phyloP scores from a whole-genome alignment of 2,113 vertebrate genomes.

The Chlamydotis undulata region DNA sequence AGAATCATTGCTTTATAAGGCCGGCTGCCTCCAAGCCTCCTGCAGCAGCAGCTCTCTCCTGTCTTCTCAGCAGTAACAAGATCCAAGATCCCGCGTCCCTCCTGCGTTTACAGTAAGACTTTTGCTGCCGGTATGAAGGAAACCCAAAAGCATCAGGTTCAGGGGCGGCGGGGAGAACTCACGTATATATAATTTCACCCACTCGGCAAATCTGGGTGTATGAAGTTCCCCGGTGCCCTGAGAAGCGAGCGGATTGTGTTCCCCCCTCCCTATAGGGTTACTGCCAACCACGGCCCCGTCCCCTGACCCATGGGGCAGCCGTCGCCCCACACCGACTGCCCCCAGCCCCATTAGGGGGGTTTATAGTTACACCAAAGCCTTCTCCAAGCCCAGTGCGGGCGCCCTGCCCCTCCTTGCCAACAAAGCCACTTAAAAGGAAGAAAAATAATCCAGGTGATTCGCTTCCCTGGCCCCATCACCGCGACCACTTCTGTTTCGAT shows the following conservation, averaged over 20 bases:
- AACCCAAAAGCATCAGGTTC: neutral
- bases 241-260: neutral
- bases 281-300: neutral
- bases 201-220: neutral
- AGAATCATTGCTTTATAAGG: neutral
- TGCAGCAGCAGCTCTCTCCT: neutral
- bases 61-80: neutral
- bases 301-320: neutral
- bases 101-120: neutral
- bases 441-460: slow-evolving; percentile 46
- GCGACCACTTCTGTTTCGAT: fast-evolving
- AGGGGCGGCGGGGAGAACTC: neutral
- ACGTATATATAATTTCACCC: neutral
- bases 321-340: neutral
- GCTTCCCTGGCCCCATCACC: neutral
- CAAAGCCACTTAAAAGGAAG: slow-evolving; percentile 40
- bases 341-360: neutral
- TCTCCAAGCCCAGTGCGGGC: neutral
- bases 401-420: neutral
- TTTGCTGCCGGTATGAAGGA: neutral
- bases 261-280: neutral
- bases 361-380: slow-evolving; percentile 37
- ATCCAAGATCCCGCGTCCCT: neutral
- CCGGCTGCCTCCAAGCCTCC: neutral
- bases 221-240: neutral